Evolutionary conservation across 2,888 invertebrate species (phyloP).

Genomic region (Pollenia amentaria): DNA sequence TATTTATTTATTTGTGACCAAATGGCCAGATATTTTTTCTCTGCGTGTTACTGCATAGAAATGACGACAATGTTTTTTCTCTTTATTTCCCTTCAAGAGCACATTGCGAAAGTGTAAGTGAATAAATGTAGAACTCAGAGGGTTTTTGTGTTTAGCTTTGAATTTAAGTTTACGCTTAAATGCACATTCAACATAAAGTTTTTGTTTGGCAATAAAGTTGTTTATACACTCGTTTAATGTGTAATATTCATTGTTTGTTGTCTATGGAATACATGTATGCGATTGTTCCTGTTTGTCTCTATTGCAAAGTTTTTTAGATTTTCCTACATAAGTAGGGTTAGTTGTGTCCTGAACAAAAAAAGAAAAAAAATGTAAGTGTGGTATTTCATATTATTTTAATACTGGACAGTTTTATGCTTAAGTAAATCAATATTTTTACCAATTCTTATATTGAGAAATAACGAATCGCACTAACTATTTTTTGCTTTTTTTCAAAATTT

Average conservation of each 20-base stretch:
- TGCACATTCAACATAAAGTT: constrained; percentile 52
- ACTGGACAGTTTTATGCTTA: no score
- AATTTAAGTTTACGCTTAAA: constrained; percentile 27
- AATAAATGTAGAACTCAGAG: constrained; percentile 9
- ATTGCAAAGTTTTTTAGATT: constrained; percentile 7
- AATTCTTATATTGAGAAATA: no score
- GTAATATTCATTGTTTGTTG: constrained; percentile 11
- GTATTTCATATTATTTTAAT: no score
- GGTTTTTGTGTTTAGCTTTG: constrained; percentile 1
- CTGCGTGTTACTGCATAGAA: no score
- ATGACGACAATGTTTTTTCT: background rate
- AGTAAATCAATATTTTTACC: no score
- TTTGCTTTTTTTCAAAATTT: no score
- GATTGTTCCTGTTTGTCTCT: background rate
- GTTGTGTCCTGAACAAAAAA: background rate
- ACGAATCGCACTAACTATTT: no score
- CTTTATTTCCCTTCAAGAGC: background rate
- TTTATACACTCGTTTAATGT: constrained; percentile 24
- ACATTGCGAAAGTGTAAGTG: background rate
- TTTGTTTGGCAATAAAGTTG: constrained; percentile 25
- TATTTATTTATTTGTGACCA: no score
- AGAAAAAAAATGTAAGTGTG: no score
- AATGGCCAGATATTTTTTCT: no score
- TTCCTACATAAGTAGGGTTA: constrained; percentile 2
- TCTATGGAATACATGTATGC: background rate